Base-by-base conservation (phyloP, 1,140 invertebrate genomes). In the Drosophila athabasca region DNA sequence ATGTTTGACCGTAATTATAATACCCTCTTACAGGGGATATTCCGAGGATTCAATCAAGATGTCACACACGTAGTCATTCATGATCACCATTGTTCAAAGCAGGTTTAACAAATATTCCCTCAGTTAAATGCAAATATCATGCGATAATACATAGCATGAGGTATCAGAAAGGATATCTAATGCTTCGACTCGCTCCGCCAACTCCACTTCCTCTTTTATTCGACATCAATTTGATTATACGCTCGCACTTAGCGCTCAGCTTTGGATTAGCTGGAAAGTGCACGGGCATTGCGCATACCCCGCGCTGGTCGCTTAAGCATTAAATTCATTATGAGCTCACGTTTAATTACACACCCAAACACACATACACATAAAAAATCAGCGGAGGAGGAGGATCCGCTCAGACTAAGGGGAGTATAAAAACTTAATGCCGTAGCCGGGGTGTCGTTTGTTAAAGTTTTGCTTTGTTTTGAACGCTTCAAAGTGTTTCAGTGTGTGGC, bases 291-390 rank as follows among this genome's bases (percentile, higher is more conserved):
- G 61, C 74, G 59, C 61, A 77, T 78, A 82, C 73, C 61, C 68
- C 64, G 24, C 55, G 44, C 64, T 26, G 60, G 22, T 41, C 57
- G 69, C 26, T 83, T 79, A 72, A 75, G 50, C 77, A 78, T 87
- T 85, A 85, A 85, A 81, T 68, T 75, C 70, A 69, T 67, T 69
- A 75, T 82, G 70, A 71, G 70, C 46, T 41, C 62, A 64, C 65
- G 78, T 78, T 78, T 85, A 85, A 85, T 85, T 85, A 68, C 78
- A 76, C 73, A 81, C 39, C 49, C 78, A 83, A 68, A 51, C 45
- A 35, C 31, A 39, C 35, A 39, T 0, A 39, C 35, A 5, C 3
- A 39, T 15, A 15, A 7, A 39, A 44, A 11, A 17, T 17, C 31
- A 3, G 9, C 31, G 17, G 24, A 22, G 19, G 19, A 17, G 31